Evolutionary conservation across 2,888 invertebrate species (phyloP), one percentile per base, ranked within the genome.

Genomic region (Synergus umbraculus): DNA sequence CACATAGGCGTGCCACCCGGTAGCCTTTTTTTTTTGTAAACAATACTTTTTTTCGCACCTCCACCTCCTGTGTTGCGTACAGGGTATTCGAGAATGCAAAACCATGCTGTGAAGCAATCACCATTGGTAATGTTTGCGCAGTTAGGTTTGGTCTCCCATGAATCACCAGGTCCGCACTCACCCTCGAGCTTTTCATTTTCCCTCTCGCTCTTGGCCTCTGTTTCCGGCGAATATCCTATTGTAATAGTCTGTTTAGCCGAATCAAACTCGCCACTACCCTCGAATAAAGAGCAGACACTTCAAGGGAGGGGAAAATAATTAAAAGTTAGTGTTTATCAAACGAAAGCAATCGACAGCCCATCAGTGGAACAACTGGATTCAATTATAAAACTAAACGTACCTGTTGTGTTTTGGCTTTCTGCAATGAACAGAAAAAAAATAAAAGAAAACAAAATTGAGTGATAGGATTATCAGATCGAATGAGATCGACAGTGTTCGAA

Each of bases 291-390:
- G 43, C 49, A 63, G 49, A 22, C 41, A 43, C 49, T 58, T 44
- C 77, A 15, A 22, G 73, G 76, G 82, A 41, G 76, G 80, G 82
- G 80, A 86, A 88, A 88, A 88, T 88, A 87, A 89, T 89, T 88
- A 89, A 89, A 89, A 89, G 87, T 88, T 87, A 84, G 86, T 88
- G 87, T 89, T 89, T 88, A 87, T 87, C 87, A 86, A 87, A 87
- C 87, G 88, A 86, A 88, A 88, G 86, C 88, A 89, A 89, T 89
- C 87, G 87, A 85, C 85, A 83, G 86, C 84, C 87, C 85, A 89
- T 89, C 89, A 86, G 83, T 84, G 86, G 83, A 88, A 89, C 88
- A 88, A 89, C 83, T 82, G 88, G 86, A 89, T 88, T 89, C 89
- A 87, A 88, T 89, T 88, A 88, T 86, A 88, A 88, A 89, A 86